Percentiles rank a stretch among this genome's conserved stretches.
phyloP scores from a whole-genome alignment of 2,797 vertebrate genomes.

The Sarcoramphus papa region DNA sequence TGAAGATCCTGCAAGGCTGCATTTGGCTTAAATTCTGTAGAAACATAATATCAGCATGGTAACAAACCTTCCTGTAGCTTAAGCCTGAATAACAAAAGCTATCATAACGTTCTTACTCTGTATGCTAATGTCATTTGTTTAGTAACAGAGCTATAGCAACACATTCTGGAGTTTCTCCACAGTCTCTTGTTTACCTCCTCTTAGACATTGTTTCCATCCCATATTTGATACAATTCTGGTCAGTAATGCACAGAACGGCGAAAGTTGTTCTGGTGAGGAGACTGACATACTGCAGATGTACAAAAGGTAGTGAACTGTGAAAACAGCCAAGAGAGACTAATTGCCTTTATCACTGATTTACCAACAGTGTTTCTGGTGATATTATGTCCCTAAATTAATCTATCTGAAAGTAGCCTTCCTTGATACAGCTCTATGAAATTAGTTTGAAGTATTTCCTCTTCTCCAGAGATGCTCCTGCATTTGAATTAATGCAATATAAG shows the following conservation, averaged over 20 bases:
- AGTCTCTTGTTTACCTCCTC: not conserved
- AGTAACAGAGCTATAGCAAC: not conserved
- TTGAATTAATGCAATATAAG: not conserved
- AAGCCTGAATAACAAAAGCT: not conserved
- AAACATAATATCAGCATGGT: not conserved
- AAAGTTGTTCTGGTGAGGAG: not conserved
- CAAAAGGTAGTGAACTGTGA: not conserved
- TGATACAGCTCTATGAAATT: not conserved
- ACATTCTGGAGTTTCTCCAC: not conserved
- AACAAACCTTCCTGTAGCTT: not conserved
- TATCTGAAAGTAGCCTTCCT: not conserved
- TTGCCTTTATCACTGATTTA: not conserved
- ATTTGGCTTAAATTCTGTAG: not conserved
- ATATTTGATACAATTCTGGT: not conserved
- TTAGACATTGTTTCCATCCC: not conserved
- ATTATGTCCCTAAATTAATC: not conserved
- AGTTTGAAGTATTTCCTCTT: not conserved
- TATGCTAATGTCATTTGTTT: not conserved
- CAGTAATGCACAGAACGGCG: not conserved
- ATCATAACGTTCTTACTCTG: not conserved
- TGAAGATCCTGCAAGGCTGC: not conserved
- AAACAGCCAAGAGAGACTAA: not conserved
- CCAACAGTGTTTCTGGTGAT: not conserved
- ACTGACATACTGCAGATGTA: not conserved
- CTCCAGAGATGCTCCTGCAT: not conserved